phyloP scores from a whole-genome alignment of 2,797 vertebrate genomes.

The Sternotherus odoratus region DNA sequence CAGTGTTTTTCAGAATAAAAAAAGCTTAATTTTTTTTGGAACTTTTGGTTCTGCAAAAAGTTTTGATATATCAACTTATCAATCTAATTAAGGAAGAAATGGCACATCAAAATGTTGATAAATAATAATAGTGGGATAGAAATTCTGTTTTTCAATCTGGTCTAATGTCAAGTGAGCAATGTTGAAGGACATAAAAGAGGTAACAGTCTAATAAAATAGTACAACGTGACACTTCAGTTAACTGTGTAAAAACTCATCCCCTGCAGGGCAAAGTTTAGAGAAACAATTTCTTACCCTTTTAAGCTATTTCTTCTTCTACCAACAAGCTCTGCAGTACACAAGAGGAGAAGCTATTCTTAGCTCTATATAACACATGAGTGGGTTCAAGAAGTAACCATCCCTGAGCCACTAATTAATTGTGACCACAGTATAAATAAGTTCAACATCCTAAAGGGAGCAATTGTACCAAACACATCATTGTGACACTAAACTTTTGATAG shows the following conservation, averaged over 20 bases:
- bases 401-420: slow-evolving; percentile 63
- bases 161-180: slow-evolving; percentile 8
- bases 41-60: background rate
- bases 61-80: slow-evolving; percentile 27
- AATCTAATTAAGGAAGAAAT: slow-evolving; percentile 21
- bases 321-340: slow-evolving; percentile 56
- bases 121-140: slow-evolving; percentile 28
- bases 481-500: slow-evolving; percentile 73
- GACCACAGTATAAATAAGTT: slow-evolving; percentile 67
- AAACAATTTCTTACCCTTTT: slow-evolving; percentile 52
- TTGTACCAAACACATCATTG: slow-evolving; percentile 54
- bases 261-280: slow-evolving; percentile 17
- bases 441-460: slow-evolving; percentile 64
- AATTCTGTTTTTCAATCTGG: background rate
- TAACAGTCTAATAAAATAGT: slow-evolving; percentile 38
- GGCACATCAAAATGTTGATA: background rate
- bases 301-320: slow-evolving; percentile 54
- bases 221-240: slow-evolving; percentile 11
- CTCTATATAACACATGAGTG: slow-evolving; percentile 46
- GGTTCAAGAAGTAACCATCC: slow-evolving; percentile 50
- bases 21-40: background rate
- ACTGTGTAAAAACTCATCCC: slow-evolving; percentile 58
- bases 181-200: slow-evolving; percentile 17
- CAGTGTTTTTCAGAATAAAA: background rate
- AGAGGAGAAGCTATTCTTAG: slow-evolving; percentile 35